Evolutionary conservation across 1,140 invertebrate species (phyloP).

Genomic region (Drosophila melanica): DNA sequence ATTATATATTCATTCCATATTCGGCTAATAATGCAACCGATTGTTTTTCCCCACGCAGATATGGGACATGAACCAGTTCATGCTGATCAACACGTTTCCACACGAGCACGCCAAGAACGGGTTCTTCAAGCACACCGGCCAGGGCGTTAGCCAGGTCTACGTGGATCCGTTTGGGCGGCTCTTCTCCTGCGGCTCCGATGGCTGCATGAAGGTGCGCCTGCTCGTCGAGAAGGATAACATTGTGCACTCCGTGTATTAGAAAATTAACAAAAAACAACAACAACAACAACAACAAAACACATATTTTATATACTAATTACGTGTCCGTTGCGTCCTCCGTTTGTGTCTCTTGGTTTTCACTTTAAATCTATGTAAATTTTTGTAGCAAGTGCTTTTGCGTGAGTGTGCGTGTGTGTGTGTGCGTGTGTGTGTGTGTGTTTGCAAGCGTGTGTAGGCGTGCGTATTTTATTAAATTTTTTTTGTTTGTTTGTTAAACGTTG

Average conservation of each 20-base stretch:
- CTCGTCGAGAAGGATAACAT: slow-evolving; percentile 87
- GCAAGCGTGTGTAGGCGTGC: not conserved
- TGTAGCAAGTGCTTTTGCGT: slow-evolving; percentile 12
- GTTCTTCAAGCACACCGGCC: slow-evolving; percentile 98
- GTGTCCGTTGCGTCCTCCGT: slow-evolving; percentile 27
- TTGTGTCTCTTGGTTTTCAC: slow-evolving; percentile 2
- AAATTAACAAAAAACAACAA: slow-evolving; percentile 15
- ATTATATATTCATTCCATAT: not conserved
- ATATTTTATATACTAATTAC: slow-evolving; percentile 31
- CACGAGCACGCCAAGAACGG: slow-evolving; percentile 96
- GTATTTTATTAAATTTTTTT: slow-evolving; percentile 53
- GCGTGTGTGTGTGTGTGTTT: slow-evolving; percentile 5
- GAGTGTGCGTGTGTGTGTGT: slow-evolving; percentile 3
- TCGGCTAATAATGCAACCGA: not conserved
- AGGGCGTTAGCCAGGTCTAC: slow-evolving; percentile 97
- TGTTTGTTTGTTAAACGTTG: slow-evolving; percentile 73
- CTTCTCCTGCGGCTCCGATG: slow-evolving; percentile 99
- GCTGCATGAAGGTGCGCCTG: slow-evolving; percentile 98
- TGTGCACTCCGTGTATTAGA: slow-evolving; percentile 79
- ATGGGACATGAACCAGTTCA: slow-evolving; percentile 95
- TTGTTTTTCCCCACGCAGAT: slow-evolving; percentile 87
- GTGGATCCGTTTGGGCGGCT: slow-evolving; percentile 93
- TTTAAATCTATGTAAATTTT: slow-evolving; percentile 21
- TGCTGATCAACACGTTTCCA: slow-evolving; percentile 93
- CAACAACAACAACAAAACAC: slow-evolving; percentile 14